These are phyloP conservation scores for Argentina silus DNA, from an alignment of 2,797 vertebrate species.

Conservation along the genomic window DNA sequence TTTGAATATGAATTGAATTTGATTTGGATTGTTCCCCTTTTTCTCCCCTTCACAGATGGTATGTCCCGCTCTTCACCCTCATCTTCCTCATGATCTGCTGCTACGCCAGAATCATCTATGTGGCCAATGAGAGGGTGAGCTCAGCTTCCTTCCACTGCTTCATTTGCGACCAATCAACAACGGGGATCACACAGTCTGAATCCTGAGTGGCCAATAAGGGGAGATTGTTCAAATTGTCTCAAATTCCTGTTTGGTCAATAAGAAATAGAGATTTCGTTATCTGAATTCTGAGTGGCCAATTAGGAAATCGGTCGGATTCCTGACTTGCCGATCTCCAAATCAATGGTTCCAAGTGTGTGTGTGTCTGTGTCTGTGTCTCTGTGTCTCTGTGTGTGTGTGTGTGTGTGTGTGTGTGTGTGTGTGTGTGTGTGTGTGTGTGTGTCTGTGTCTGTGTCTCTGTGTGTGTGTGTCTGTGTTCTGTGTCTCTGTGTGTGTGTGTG, in stretches of 20 bases:
- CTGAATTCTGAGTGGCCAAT: slow-evolving; percentile 21
- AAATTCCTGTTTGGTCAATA: no score
- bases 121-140: slow-evolving; percentile 81
- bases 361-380: no score
- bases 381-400: neutral
- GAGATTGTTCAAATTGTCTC: no score
- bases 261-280: no score
- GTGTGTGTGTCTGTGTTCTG: neutral
- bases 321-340: no score
- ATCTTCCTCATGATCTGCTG: slow-evolving; percentile 86
- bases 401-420: slow-evolving; percentile 22
- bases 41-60: slow-evolving; percentile 69
- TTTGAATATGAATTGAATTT: no score
- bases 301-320: neutral
- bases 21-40: neutral
- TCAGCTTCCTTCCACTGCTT: neutral
- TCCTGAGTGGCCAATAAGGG: neutral
- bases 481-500: slow-evolving; percentile 34
- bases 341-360: no score
- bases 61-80: slow-evolving; percentile 83
- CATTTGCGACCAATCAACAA: neutral
- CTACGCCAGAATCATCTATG: slow-evolving; percentile 83
- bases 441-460: slow-evolving; percentile 18
- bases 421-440: slow-evolving; percentile 33
- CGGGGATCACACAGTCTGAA: slow-evolving; percentile 46